Evolutionary conservation across 2,888 invertebrate species (phyloP).

Genomic region (Chymomyza procnemis): DNA sequence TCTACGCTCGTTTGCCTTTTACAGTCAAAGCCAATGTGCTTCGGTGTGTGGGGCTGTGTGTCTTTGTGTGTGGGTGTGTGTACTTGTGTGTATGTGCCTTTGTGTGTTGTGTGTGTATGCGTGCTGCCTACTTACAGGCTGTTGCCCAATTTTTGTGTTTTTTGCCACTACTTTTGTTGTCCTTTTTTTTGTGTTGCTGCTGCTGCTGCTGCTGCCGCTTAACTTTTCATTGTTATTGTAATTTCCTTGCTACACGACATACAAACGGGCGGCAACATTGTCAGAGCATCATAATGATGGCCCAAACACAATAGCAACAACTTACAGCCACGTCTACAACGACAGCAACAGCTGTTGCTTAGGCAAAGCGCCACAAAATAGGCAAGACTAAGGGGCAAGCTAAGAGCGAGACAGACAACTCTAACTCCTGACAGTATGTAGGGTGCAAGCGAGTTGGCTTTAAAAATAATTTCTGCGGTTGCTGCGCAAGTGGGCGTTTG

Average conservation of each 20-base stretch:
- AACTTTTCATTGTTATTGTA: slow-evolving; percentile 71
- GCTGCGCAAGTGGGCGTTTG: background rate
- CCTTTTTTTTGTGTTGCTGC: slow-evolving; percentile 51
- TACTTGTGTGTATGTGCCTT: too few relatives aligned
- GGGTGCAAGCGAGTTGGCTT: slow-evolving; percentile 23
- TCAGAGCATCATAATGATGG: slow-evolving; percentile 50
- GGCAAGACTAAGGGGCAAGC: background rate
- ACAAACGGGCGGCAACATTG: slow-evolving; percentile 6
- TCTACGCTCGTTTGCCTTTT: background rate
- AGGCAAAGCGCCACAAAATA: slow-evolving; percentile 36
- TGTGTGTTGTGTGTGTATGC: background rate
- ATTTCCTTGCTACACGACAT: slow-evolving; percentile 40
- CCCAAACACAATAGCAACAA: slow-evolving; percentile 28
- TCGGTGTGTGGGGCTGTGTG: too few relatives aligned
- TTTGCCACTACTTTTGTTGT: slow-evolving; percentile 57
- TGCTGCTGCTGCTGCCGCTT: slow-evolving; percentile 60
- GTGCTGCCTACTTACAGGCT: slow-evolving; percentile 9
- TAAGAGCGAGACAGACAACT: background rate
- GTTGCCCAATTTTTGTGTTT: slow-evolving; percentile 18
- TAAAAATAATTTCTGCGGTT: slow-evolving; percentile 63
- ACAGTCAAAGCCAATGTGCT: background rate
- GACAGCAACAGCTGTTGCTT: slow-evolving; percentile 60
- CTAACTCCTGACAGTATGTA: background rate
- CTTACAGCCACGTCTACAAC: slow-evolving; percentile 2
- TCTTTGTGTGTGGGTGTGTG: too few relatives aligned